Evolutionary conservation across 2,797 vertebrate species (phyloP).

Genomic region (Iguana delicatissima): DNA sequence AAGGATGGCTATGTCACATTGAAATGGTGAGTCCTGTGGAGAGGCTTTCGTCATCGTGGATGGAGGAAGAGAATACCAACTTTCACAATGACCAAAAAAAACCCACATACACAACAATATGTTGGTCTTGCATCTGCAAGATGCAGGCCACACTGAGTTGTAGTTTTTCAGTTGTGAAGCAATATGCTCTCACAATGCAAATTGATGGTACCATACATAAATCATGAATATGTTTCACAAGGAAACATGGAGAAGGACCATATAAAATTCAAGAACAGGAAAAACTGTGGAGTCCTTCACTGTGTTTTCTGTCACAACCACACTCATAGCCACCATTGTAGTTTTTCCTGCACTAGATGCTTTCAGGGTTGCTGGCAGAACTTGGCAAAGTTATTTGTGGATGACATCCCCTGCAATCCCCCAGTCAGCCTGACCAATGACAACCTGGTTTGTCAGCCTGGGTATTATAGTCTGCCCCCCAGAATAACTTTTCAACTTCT

Average conservation of each 20-base stretch:
- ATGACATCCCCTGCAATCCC: too few relatives aligned
- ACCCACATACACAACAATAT: too few relatives aligned
- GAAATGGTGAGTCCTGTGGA: too few relatives aligned
- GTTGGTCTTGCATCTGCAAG: too few relatives aligned
- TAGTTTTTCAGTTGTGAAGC: background rate
- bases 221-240: background rate
- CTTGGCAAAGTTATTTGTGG: background rate
- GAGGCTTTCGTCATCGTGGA: too few relatives aligned
- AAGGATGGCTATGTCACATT: too few relatives aligned
- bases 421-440: too few relatives aligned
- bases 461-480: background rate
- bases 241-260: background rate
- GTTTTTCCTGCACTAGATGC: background rate
- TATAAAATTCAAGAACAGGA: constrained; percentile 16
- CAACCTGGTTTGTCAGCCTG: background rate
- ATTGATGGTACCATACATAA: background rate
- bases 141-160: too few relatives aligned
- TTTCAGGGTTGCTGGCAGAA: background rate
- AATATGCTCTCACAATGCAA: background rate
- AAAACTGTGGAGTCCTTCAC: background rate
- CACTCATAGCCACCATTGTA: background rate
- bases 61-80: too few relatives aligned
- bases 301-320: background rate
- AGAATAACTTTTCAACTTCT: background rate
- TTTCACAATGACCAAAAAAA: too few relatives aligned